Evolutionary conservation across 2,888 invertebrate genomes (phyloP).

Genomic region (Cheilosia scutellata): DNA sequence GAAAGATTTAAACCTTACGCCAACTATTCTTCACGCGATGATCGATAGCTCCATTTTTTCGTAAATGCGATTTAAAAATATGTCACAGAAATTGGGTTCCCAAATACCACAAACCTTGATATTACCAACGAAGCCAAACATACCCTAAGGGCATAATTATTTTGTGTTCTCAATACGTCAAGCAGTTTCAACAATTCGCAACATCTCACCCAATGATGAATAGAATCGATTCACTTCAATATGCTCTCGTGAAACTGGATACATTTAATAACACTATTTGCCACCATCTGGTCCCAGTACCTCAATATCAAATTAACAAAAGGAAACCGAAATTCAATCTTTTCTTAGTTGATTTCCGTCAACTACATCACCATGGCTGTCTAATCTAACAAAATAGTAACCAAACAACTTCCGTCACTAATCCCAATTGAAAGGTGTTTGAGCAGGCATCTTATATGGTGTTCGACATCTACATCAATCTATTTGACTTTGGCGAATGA

Average conservation of each 20-base stretch:
- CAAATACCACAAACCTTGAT: background rate
- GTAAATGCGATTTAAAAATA: too few species aligned
- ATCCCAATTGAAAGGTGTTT: conserved; percentile 61
- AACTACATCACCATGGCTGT: background rate
- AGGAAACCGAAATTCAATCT: conserved; percentile 38
- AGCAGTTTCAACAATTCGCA: too few species aligned
- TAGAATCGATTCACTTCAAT: background rate
- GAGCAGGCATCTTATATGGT: conserved; percentile 37
- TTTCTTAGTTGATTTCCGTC: conserved; percentile 29
- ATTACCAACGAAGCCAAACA: too few species aligned
- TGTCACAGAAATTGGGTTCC: too few species aligned
- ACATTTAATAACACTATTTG: background rate
- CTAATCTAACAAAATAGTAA: background rate
- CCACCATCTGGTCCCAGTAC: background rate
- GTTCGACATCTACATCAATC: conserved; percentile 44
- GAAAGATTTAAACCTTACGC: too few species aligned
- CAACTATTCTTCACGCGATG: too few species aligned
- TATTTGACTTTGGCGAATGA: conserved; percentile 27
- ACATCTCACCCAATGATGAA: background rate
- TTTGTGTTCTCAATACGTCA: too few species aligned
- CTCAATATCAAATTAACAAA: conserved; percentile 38
- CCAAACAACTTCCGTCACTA: conserved; percentile 30
- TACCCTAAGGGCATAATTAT: too few species aligned
- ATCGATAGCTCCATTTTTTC: too few species aligned
- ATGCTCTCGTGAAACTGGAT: background rate